phyloP scores from a whole-genome alignment of 1,140 invertebrate genomes.

The Neotoxoptera formosana region DNA sequence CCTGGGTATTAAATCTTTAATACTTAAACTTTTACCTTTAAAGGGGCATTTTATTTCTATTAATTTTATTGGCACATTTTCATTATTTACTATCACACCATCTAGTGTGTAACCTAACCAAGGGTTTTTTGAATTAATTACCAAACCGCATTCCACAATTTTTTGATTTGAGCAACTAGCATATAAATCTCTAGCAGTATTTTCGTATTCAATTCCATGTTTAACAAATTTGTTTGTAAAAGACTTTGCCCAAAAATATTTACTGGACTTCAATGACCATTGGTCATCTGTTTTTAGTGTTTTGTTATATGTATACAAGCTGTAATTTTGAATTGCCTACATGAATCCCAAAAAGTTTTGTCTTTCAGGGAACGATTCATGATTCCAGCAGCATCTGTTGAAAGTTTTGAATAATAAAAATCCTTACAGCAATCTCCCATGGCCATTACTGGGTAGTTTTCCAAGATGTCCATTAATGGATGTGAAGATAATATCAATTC shows the following conservation, averaged over 20 bases:
- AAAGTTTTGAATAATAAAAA: background rate
- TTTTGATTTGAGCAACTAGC: background rate
- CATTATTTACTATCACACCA: background rate
- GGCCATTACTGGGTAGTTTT: background rate
- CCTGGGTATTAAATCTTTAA: background rate
- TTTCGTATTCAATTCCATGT: background rate
- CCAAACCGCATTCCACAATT: background rate
- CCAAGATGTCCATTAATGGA: background rate
- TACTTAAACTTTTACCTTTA: background rate
- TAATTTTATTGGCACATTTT: background rate
- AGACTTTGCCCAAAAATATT: background rate
- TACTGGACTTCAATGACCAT: background rate
- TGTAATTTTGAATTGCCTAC: background rate
- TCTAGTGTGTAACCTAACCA: background rate
- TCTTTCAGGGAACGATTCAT: background rate
- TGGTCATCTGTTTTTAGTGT: background rate
- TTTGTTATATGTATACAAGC: background rate
- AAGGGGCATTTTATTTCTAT: too few species aligned
- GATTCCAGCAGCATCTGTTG: background rate
- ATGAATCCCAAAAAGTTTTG: background rate
- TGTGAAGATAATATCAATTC: background rate
- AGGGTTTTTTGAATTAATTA: background rate
- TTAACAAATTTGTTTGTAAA: slow-evolving; percentile 11
- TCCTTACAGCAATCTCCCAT: background rate
- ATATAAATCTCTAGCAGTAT: background rate